Conservation (phyloP, 2,888 invertebrate genomes). For the Acanthosepion esculentum region DNA sequence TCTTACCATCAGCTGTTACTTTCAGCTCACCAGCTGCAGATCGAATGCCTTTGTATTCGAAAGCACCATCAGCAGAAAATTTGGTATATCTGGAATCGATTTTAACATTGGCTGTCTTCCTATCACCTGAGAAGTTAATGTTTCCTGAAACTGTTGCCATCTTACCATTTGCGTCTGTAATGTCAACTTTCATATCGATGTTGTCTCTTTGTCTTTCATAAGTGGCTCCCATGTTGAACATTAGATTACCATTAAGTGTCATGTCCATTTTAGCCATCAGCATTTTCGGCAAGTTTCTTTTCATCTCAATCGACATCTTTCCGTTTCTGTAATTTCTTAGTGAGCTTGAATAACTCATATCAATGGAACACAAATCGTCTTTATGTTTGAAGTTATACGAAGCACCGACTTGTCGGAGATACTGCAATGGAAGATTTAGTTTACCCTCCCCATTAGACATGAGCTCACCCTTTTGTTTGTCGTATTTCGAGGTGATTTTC, state of each 20-base stretch:
- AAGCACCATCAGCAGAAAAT: not conserved
- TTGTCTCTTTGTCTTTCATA: not conserved
- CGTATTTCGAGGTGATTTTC: not conserved
- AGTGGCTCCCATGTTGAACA: not conserved
- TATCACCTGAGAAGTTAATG: not conserved
- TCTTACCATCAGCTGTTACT: not conserved
- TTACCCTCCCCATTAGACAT: not conserved
- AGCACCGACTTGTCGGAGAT: not conserved
- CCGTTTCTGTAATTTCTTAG: not conserved
- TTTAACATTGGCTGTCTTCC: not conserved
- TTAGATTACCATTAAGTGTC: not conserved
- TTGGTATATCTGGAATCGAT: not conserved
- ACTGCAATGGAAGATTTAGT: not conserved
- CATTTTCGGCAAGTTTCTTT: not conserved
- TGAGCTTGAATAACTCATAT: not conserved
- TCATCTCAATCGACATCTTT: not conserved
- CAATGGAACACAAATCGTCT: not conserved
- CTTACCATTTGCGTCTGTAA: not conserved
- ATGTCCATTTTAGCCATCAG: not conserved
- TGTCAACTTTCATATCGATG: not conserved
- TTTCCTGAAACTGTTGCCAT: not conserved
- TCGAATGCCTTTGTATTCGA: not conserved
- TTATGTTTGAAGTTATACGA: conserved; percentile 39
- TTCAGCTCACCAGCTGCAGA: not conserved
- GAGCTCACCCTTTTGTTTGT: not conserved